Base-by-base conservation (phyloP, 2,888 invertebrate species). In the Chaetoderma sp. region DNA sequence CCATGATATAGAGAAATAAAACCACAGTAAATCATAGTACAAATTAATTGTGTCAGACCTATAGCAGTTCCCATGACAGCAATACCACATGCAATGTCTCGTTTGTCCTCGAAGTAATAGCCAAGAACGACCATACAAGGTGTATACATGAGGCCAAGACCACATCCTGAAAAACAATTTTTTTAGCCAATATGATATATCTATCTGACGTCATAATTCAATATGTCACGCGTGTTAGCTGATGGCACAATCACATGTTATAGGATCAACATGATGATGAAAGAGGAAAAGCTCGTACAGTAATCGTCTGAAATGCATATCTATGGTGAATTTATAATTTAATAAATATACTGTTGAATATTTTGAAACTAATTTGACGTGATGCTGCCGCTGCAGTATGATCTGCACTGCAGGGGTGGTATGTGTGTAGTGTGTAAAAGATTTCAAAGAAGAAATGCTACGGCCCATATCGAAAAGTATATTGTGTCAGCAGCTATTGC, bases 81-180 rank as follows among this genome's bases (percentile, higher is more conserved):
- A 21, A 49, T 25, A 3, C 49, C 49, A 8, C 49, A 49, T 13
- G 65, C 68, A 36, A 71, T 2, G 21, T 61, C 50, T 13, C 62
- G 59, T 18, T 49, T 60, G 33, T 63, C 54, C 18, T 52, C 55
- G 54, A 71, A 68, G 54, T 68, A 62, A 33, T 49, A 54, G 45
- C 66, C 63, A 25, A 63, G 39, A 54, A 68, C 47, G 6, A 68
- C 62, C 16, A 66, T 58, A 0, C 54, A n/a, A 1, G 71, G 63
- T 1, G 68, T 66, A 55, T 71, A 71, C 4, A 45, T 55, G 25
- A 71, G 33, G 1, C 71, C 71, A 18, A 39, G 47, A 0, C 71
- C 71, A 21, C 57, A 16, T 1, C 71, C 71, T 71, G 71, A 5
- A 21, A 36, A 55, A n/a, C n/a, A n/a, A n/a, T 42, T 18, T 36